Base-by-base conservation (phyloP, 2,797 vertebrate genomes). In the Nothura maculosa region DNA sequence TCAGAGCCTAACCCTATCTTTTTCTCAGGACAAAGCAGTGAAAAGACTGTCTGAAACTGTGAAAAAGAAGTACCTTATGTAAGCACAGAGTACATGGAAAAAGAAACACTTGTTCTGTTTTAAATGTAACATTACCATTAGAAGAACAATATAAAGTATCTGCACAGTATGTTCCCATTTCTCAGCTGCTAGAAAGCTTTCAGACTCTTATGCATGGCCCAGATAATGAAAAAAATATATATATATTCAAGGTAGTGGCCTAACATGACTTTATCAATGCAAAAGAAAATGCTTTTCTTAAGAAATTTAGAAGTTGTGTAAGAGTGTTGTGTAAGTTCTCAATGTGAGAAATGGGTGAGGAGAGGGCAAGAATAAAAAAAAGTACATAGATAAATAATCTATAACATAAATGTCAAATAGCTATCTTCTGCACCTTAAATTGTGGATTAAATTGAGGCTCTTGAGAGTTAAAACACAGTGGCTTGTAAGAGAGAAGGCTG, bases 121-220 rank as follows among this genome's bases (percentile, higher is more conserved):
- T 83, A 91, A 48, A 72, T 4, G 3, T 86, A 92, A 58, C 10
- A 69, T 28, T 6, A 1, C 42, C 48, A 68, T 90, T 89, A 87
- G 48, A 17, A 50, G 42, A 79, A 74, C 9, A 2, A 9, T 40
- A 38, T 73, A 36, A 58, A 84, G 52, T 48, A 77, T 2, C 36
- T 34, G 22, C 21, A 50, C 13, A 27, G 38, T 67, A 45, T 64
- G 10, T 54, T 77, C 12, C 42, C 4, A 25, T 90, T 92, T 87
- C 60, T 30, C 32, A 63, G 25, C 9, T 34, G 19, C 52, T 40
- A 81, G 52, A 92, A 89, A 89, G 81, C 10, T 92, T 95, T 95
- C 55, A 80, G 34, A 25, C 5, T 48, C 16, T 42, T 10, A 34
- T 61, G 5, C 66, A n/a, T 8, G 30, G n/a, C 17, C 25, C 32